A percentile compares a stretch with the other conserved stretches of the same genome.
phyloP scores from a whole-genome alignment of 2,113 vertebrate genomes.

The Dasyornis broadbenti region DNA sequence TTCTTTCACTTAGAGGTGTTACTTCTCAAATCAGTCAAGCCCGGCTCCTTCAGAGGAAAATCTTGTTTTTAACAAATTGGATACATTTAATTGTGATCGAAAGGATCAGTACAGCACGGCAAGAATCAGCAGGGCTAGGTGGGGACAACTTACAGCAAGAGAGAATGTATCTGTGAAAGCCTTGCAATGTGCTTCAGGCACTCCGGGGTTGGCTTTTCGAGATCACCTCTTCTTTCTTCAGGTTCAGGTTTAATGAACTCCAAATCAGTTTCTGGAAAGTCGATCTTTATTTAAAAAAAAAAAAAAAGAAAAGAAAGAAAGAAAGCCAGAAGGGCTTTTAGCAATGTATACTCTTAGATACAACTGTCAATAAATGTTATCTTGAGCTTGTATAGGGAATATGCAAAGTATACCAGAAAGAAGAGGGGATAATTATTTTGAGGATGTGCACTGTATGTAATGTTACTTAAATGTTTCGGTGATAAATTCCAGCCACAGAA shows the following conservation, averaged over 20 bases:
- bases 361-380: neutral
- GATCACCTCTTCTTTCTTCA: neutral
- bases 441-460: neutral
- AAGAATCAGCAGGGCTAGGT: neutral
- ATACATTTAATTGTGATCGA: neutral
- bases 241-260: conserved; percentile 38
- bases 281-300: conserved; percentile 17
- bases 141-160: conserved; percentile 57
- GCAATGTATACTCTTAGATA: neutral
- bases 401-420: neutral
- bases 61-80: neutral
- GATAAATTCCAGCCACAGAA: neutral
- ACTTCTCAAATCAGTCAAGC: neutral
- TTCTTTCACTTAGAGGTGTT: neutral
- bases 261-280: conserved; percentile 58
- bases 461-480: neutral
- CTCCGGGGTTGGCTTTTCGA: conserved; percentile 10
- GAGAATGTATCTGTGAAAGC: conserved; percentile 38
- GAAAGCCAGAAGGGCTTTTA: neutral
- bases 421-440: neutral
- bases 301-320: neutral
- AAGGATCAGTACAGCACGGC: neutral
- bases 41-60: neutral
- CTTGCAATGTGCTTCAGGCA: conserved; percentile 54
- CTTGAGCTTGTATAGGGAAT: neutral